These are phyloP conservation scores for Leptinotarsa texana DNA, from an alignment of 1,140 invertebrate species.

Conservation along the genomic window DNA sequence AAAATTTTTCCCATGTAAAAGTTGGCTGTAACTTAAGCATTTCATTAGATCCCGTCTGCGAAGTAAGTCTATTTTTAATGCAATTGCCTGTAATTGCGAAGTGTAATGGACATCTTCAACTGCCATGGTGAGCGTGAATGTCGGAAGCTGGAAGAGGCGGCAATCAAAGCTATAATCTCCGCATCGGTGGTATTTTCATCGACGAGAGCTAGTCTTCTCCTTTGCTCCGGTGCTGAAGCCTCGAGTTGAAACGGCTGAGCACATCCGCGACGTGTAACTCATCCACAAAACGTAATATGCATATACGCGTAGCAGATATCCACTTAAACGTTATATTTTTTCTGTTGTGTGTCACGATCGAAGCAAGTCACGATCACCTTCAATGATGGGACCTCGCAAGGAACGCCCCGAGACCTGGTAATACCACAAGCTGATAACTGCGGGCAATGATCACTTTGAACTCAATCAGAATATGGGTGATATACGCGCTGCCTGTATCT, in stretches of 20 bases:
- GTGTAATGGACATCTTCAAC: conserved; percentile 46
- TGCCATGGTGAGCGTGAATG: conserved; percentile 43
- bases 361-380: conserved; percentile 49
- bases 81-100: conserved; percentile 43
- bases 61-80: conserved; percentile 44
- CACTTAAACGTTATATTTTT: conserved; percentile 49
- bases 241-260: conserved; percentile 25
- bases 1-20: conserved; percentile 26
- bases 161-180: conserved; percentile 45
- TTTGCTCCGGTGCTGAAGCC: not conserved
- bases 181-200: conserved; percentile 31
- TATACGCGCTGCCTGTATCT: not conserved
- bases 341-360: conserved; percentile 48
- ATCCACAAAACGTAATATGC: conserved; percentile 39
- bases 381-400: conserved; percentile 45
- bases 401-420: conserved; percentile 45
- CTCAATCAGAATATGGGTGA: conserved; percentile 27
- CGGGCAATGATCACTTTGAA: conserved; percentile 36
- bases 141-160: conserved; percentile 46
- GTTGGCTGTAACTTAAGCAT: conserved; percentile 33
- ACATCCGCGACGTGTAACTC: not conserved
- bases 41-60: conserved; percentile 31
- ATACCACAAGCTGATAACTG: conserved; percentile 46
- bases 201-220: conserved; percentile 27
- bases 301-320: conserved; percentile 48